These are phyloP conservation scores for Cryptus armator DNA, from an alignment of 2,888 invertebrate genomes.

Conservation along the genomic window DNA sequence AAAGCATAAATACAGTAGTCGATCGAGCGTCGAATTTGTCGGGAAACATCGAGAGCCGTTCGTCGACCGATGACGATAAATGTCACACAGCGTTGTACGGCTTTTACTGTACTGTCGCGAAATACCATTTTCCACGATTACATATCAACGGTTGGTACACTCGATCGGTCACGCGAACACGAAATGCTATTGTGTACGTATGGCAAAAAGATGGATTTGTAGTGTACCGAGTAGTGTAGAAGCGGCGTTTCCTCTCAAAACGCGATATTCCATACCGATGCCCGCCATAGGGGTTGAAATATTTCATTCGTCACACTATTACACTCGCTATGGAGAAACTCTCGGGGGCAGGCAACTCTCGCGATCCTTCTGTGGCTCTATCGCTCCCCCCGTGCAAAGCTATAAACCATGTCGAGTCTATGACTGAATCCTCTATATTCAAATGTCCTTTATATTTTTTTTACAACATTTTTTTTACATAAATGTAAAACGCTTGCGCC, in stretches of 20 bases:
- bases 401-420: background rate
- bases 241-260: conserved; percentile 3
- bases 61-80: conserved; percentile 53
- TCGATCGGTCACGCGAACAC: conserved; percentile 25
- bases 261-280: background rate
- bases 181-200: conserved; percentile 18
- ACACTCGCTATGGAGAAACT: background rate
- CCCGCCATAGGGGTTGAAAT: background rate
- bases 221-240: background rate
- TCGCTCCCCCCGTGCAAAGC: background rate
- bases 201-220: background rate
- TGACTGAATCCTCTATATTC: too few species aligned
- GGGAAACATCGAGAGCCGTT: too few species aligned
- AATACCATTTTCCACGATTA: conserved; percentile 59
- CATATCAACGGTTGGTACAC: conserved; percentile 42
- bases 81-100: conserved; percentile 53
- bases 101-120: conserved; percentile 16
- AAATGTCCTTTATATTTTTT: too few species aligned
- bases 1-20: conserved; percentile 18
- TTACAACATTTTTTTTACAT: too few species aligned
- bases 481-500: too few species aligned
- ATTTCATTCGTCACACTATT: conserved; percentile 32
- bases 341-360: background rate
- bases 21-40: conserved; percentile 26
- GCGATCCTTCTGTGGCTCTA: background rate